Evolutionary conservation across 2,888 invertebrate species (phyloP).

Genomic region (Craniophora ligustri): DNA sequence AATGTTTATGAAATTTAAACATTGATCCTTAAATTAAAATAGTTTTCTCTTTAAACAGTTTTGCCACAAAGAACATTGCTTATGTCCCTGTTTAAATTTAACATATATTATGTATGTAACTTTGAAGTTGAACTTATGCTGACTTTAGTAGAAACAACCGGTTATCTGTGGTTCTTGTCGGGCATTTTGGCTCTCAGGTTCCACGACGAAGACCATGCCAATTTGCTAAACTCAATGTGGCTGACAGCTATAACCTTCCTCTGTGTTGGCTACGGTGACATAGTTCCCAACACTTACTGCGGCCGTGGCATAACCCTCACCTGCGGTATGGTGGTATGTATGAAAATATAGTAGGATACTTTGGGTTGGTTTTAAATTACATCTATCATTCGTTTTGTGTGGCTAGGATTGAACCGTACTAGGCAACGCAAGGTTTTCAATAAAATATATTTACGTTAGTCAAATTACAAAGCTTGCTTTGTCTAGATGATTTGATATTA

Average conservation of each 20-base stretch:
- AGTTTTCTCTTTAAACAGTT: slow-evolving; percentile 22
- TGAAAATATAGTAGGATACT: slow-evolving; percentile 75
- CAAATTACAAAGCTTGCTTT: slow-evolving; percentile 67
- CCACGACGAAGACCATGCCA: slow-evolving; percentile 99
- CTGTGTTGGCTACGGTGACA: slow-evolving; percentile 99
- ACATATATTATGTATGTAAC: slow-evolving; percentile 24
- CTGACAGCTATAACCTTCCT: slow-evolving; percentile 99
- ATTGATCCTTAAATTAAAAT: slow-evolving; percentile 18
- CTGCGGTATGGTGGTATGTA: slow-evolving; percentile 99
- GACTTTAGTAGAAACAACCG: slow-evolving; percentile 64
- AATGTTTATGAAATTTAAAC: slow-evolving; percentile 31
- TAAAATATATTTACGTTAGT: slow-evolving; percentile 7
- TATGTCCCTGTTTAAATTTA: slow-evolving; percentile 31
- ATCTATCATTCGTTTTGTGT: slow-evolving; percentile 57
- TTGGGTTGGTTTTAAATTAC: slow-evolving; percentile 68
- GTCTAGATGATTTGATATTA: slow-evolving; percentile 69
- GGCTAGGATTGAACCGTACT: slow-evolving; percentile 56
- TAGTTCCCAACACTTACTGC: slow-evolving; percentile 99
- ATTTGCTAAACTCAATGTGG: slow-evolving; percentile 99
- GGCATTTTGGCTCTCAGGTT: slow-evolving; percentile 93
- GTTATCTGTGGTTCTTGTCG: slow-evolving; percentile 87
- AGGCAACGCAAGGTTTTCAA: slow-evolving; percentile 72
- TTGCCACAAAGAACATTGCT: slow-evolving; percentile 41
- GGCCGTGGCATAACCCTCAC: slow-evolving; percentile 99
- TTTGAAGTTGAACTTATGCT: slow-evolving; percentile 50